Conservation (phyloP, 1,140 invertebrate genomes). For the Cheumatopsyche charites region DNA sequence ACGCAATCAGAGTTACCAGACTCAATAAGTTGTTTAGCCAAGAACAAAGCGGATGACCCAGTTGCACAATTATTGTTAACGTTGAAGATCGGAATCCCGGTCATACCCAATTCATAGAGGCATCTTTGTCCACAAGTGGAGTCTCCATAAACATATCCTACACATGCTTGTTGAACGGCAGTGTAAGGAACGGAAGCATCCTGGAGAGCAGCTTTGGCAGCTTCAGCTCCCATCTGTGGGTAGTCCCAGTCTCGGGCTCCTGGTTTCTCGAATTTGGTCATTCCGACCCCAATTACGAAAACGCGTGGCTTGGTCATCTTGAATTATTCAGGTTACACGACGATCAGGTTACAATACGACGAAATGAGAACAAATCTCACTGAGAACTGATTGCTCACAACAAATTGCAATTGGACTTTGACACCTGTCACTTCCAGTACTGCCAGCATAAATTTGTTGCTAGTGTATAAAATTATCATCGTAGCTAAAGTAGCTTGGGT, state of each 20-base stretch:
- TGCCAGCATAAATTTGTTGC: too few species aligned
- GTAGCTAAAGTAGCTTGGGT: too few species aligned
- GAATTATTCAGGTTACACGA: not conserved
- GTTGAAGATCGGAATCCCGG: slow-evolving; percentile 97
- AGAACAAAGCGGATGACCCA: slow-evolving; percentile 87
- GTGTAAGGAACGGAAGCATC: slow-evolving; percentile 86
- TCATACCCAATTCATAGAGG: slow-evolving; percentile 94
- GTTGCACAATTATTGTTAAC: slow-evolving; percentile 99
- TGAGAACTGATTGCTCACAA: too few species aligned
- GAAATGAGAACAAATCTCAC: not conserved
- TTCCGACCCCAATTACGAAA: slow-evolving; percentile 94
- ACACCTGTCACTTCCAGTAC: slow-evolving; percentile 12
- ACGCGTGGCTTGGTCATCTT: slow-evolving; percentile 59
- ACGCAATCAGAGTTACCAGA: slow-evolving; percentile 85
- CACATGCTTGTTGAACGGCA: slow-evolving; percentile 85
- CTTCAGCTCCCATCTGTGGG: slow-evolving; percentile 93
- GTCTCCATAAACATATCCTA: slow-evolving; percentile 96
- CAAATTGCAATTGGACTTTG: slow-evolving; percentile 19
- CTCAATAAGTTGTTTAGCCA: slow-evolving; percentile 91
- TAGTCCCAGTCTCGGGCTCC: slow-evolving; percentile 86
- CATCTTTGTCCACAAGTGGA: slow-evolving; percentile 95
- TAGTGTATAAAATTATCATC: too few species aligned
- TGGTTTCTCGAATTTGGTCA: slow-evolving; percentile 91
- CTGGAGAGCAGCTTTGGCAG: slow-evolving; percentile 84
- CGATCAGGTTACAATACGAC: not conserved